Evolutionary conservation across 2,888 invertebrate genomes (phyloP).

Genomic region (Mythimna vitellina): DNA sequence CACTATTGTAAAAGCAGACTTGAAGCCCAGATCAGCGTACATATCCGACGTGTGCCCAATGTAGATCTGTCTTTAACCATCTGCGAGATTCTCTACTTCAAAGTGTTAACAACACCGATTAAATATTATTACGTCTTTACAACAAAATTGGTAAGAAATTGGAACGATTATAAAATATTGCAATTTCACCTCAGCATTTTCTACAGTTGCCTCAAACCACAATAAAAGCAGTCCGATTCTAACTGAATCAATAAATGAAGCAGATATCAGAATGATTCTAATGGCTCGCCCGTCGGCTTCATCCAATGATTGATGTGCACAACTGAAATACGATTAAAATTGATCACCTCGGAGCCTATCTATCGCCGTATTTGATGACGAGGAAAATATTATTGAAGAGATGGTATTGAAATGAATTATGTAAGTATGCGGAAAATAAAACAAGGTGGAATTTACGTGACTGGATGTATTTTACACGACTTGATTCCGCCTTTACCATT

Average conservation of each 20-base stretch:
- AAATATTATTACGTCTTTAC: slow-evolving; percentile 6
- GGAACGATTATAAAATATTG: neutral
- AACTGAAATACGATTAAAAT: slow-evolving; percentile 53
- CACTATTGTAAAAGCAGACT: too few species aligned
- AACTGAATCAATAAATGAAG: slow-evolving; percentile 33
- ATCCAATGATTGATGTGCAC: slow-evolving; percentile 49
- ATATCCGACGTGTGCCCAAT: too few species aligned
- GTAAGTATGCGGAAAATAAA: neutral
- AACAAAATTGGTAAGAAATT: neutral
- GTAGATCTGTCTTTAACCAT: too few species aligned
- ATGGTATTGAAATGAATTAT: slow-evolving; percentile 2
- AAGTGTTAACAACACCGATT: slow-evolving; percentile 4
- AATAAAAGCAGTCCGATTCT: slow-evolving; percentile 9
- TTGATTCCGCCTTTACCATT: too few species aligned
- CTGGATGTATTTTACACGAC: too few species aligned
- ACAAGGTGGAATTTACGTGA: neutral
- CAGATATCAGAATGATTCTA: slow-evolving; percentile 25
- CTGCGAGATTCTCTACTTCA: neutral
- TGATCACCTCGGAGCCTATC: slow-evolving; percentile 41
- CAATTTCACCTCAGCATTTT: slow-evolving; percentile 20
- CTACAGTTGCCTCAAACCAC: slow-evolving; percentile 2
- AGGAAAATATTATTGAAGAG: slow-evolving; percentile 34
- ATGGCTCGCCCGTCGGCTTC: slow-evolving; percentile 18
- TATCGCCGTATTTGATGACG: slow-evolving; percentile 31
- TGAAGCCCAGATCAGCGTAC: too few species aligned